Base-by-base conservation (phyloP, 2,113 vertebrate species). In the Puntigrus tetrazona region DNA sequence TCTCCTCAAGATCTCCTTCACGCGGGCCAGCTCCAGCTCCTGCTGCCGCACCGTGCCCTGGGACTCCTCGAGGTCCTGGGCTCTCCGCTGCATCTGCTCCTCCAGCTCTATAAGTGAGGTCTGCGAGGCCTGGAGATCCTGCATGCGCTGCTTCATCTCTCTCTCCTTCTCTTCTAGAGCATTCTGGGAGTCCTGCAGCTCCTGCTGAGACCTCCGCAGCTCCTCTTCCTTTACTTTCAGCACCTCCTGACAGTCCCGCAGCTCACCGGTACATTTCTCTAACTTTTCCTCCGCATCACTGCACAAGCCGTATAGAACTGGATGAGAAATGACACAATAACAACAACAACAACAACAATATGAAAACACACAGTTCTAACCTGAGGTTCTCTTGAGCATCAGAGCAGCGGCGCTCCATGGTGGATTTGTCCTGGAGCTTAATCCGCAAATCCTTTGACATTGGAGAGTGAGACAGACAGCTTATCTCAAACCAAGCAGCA, bases 381-480 rank as follows among this genome's bases (percentile, higher is more conserved):
- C 95, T 92, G 69, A 96, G 90, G 90, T 95, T 95, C 88, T 94
- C 91, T 57, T 96, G 91, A 85, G 93, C 94, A 84, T 93, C 93
- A 82, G 94, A 70, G 16, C 92, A 91, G 9, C 84, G 75, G 43
- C 90, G 92, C 73, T 96, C 95, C 22, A 57, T 89, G 43, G 94
- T 92, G 57, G 86, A 93, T 80, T 94, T 95, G 11, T 96, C 95
- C 85, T 88, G 43, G 14, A 93, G 84, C 65, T 90, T 88, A 55
- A 88, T 50, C 57, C 89, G 92, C 11, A 94, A 92, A 82, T 94
- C 93, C 94, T 94, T 72, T 82, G 47, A 82, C 79, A 82, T 70
- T 70, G 59, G 41, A 65, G 27, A 61, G 36, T 6, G 36, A 84
- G 14, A 84, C 80, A 72, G 43, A 78, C 57, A 52, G 6, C 70